These are phyloP conservation scores for Cryptotermes secundus DNA, from an alignment of 1,140 invertebrate species.

Conservation along the genomic window DNA sequence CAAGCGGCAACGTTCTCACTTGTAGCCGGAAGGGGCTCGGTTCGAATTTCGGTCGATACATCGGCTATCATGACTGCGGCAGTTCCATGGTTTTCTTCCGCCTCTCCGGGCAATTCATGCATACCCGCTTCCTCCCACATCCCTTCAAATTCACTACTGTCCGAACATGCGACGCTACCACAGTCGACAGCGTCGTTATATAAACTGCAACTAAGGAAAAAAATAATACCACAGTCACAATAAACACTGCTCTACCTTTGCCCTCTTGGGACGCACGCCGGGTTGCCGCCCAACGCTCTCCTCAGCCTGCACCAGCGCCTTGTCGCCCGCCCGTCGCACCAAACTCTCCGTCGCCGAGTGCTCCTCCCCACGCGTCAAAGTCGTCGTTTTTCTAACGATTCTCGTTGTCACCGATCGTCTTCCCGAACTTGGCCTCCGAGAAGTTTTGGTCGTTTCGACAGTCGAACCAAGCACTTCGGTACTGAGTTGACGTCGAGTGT, in stretches of 20 bases:
- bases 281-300: neutral
- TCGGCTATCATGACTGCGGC: too few relatives aligned
- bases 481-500: slow-evolving; percentile 77
- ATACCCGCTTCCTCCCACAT: too few relatives aligned
- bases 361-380: slow-evolving; percentile 83
- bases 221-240: too few relatives aligned
- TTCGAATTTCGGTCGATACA: too few relatives aligned
- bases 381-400: slow-evolving; percentile 87
- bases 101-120: too few relatives aligned
- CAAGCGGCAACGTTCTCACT: too few relatives aligned
- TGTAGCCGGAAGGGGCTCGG: too few relatives aligned
- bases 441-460: slow-evolving; percentile 76
- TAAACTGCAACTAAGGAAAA: too few relatives aligned
- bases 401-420: slow-evolving; percentile 79
- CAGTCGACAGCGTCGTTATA: too few relatives aligned
- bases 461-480: slow-evolving; percentile 82
- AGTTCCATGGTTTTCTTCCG: too few relatives aligned
- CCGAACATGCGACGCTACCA: too few relatives aligned
- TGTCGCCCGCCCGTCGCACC: slow-evolving; percentile 52
- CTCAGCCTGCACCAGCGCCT: slow-evolving; percentile 44
- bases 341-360: slow-evolving; percentile 71
- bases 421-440: slow-evolving; percentile 70
- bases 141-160: too few relatives aligned
- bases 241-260: neutral
- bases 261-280: neutral